Percentiles rank a stretch among this genome's conserved stretches.
These are phyloP conservation scores for Scaptomyza polygonia DNA, from an alignment of 2,888 invertebrate species.

Conservation along the genomic window DNA sequence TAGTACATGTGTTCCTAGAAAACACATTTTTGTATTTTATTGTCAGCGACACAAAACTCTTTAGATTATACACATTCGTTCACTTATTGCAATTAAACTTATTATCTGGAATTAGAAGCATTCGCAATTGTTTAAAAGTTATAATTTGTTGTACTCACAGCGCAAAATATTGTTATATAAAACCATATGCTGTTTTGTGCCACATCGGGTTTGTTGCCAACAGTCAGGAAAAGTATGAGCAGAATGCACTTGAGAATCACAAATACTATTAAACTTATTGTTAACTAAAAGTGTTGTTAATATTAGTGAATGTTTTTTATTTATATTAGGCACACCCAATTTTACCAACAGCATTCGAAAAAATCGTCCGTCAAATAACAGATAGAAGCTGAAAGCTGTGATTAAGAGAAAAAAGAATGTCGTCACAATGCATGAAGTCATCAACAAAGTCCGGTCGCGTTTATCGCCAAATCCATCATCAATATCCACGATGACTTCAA, in stretches of 20 bases:
- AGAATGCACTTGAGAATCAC: conserved; percentile 5
- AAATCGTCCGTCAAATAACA: conserved; percentile 4
- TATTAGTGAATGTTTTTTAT: neutral
- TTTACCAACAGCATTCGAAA: conserved; percentile 10
- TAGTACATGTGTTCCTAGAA: neutral
- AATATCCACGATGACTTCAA: conserved; percentile 20
- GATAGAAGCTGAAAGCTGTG: conserved; percentile 2
- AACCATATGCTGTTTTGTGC: conserved; percentile 11
- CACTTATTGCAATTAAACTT: conserved; percentile 1
- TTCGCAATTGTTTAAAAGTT: neutral
- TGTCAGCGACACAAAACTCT: neutral
- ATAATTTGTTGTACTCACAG: conserved; percentile 3
- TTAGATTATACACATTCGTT: neutral
- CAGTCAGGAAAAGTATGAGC: neutral
- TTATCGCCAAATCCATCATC: conserved; percentile 4
- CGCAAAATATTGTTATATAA: conserved; percentile 4
- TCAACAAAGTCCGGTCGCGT: neutral
- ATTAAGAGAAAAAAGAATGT: neutral
- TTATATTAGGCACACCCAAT: neutral
- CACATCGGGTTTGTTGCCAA: neutral
- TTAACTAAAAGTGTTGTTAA: conserved; percentile 2
- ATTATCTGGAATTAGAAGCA: conserved; percentile 1
- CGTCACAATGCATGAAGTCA: conserved; percentile 6
- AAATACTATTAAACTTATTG: neutral
- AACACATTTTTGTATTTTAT: neutral